Base-by-base conservation (phyloP, 2,888 invertebrate genomes). In the Apotomis turbidana region DNA sequence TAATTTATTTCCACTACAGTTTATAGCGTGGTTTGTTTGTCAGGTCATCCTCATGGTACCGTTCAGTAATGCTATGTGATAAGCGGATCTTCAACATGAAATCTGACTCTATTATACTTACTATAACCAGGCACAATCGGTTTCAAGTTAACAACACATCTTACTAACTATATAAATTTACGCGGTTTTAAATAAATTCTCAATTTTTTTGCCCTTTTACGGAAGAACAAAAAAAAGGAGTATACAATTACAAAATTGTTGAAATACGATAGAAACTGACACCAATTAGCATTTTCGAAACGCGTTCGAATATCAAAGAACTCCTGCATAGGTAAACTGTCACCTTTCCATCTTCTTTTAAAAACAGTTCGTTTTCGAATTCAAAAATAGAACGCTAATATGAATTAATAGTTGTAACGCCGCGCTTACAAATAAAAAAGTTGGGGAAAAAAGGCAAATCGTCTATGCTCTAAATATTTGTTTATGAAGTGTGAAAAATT, bases 401-500 rank as follows among this genome's bases (percentile, higher is more conserved):
- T 87, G 85, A 90, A 90, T 88, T 88, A 89, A 90, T 90, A 85
- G 86, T 78, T 79, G 83, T 81, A 79, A 78, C 80, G 80, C 78
- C 80, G 78, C 76, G 78, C 80, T 83, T 75, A 78, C 77, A 78
- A 78, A 78, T 78, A 68, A 77, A 76, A 78, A 77, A 70, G 76
- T 77, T 78, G 70, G 58, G 75, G 75, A 82, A 85, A 85, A 85
- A 85, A 84, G 81, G 82, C 77, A 83, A 82, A 85, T 87, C 89
- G 81, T 78, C 76, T 81, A 86, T 84, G 87, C 85, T 84, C 83
- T 83, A 84, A 79, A 87, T 89, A 90, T 90, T 91, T 89, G 87
- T 88, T 89, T 90, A 90, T 88, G 81, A 83, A 87, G 86, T 91
- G 90, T 93, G 92, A 93, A 93, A 88, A 93, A 93, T 93, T 83